Percentiles rank a stretch among this genome's conserved stretches.
phyloP scores from a whole-genome alignment of 2,113 vertebrate species.

The Deroptyus accipitrinus region DNA sequence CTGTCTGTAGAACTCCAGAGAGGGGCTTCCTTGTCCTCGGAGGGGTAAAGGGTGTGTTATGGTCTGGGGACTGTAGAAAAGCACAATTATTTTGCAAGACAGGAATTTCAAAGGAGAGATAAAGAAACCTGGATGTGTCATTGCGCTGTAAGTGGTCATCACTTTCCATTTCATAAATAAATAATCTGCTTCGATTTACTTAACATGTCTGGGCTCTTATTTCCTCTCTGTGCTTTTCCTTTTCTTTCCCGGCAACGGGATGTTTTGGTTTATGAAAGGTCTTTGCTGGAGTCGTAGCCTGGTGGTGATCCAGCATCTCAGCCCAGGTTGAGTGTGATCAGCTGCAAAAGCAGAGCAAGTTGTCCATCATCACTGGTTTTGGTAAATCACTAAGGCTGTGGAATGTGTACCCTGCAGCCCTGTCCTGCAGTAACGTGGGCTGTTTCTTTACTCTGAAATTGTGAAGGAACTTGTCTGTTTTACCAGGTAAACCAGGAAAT shows the following conservation, averaged over 20 bases:
- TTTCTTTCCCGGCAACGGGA: background rate
- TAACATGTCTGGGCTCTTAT: background rate
- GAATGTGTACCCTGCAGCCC: background rate
- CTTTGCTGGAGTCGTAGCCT: background rate
- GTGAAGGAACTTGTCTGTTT: background rate
- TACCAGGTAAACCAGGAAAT: background rate
- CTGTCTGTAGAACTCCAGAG: background rate
- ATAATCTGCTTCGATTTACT: background rate
- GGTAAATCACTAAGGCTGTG: background rate
- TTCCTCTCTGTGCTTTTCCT: background rate
- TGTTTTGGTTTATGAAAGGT: background rate
- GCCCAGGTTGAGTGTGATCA: background rate
- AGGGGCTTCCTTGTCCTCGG: background rate
- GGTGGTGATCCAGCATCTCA: background rate
- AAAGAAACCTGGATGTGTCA: background rate
- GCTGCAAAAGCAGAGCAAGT: background rate
- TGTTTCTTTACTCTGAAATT: background rate
- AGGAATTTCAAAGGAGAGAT: background rate
- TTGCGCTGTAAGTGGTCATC: background rate
- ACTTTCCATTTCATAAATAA: slow-evolving; percentile 19
- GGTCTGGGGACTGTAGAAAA: background rate
- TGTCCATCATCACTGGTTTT: background rate
- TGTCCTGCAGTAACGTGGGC: background rate
- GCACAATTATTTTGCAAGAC: background rate
- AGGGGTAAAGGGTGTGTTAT: background rate